Conservation (phyloP, 2,113 vertebrate species). For the Macroglossus sobrinus region DNA sequence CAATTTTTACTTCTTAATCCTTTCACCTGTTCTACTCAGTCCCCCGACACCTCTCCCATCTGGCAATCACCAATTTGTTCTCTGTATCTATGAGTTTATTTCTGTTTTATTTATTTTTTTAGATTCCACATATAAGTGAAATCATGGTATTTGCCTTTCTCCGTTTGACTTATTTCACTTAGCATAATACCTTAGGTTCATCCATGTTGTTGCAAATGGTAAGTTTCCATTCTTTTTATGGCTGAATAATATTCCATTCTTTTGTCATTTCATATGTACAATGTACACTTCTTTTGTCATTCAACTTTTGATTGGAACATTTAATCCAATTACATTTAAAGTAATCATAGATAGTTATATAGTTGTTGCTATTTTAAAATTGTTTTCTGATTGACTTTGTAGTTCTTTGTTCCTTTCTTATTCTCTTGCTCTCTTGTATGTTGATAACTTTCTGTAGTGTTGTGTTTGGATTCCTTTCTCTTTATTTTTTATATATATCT, state of each 20-base stretch:
- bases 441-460: too few species aligned
- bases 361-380: neutral
- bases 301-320: neutral
- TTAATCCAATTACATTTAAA: neutral
- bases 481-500: neutral
- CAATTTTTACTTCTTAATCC: neutral
- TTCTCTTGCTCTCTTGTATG: neutral
- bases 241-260: neutral
- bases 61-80: neutral
- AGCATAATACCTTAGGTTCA: neutral
- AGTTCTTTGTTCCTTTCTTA: neutral
- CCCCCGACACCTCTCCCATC: neutral
- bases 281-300: neutral
- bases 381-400: neutral
- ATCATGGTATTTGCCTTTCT: neutral
- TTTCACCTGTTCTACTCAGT: neutral
- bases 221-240: neutral
- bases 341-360: neutral
- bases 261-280: too few species aligned
- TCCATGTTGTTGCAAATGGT: neutral
- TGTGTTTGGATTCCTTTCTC: neutral
- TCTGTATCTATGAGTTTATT: neutral
- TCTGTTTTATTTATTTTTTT: neutral
- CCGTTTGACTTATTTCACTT: neutral
- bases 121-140: neutral